Conservation (phyloP, 92 coral and sea anemone genomes). For the Zoanthus solanderi region DNA sequence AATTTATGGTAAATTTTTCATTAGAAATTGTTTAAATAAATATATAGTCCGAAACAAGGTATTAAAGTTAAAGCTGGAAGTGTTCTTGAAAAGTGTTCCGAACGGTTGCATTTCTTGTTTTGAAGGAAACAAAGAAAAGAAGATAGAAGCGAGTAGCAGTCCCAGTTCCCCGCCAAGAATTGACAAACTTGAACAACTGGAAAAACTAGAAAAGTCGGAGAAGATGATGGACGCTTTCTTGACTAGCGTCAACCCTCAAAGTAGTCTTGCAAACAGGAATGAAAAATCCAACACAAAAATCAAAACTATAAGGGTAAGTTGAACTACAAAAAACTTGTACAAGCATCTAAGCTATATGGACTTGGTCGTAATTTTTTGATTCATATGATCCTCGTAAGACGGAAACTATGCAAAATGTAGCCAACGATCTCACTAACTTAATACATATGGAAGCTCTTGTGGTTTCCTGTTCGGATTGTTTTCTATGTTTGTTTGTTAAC, state of each 20-base stretch:
- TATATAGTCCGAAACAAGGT: too few species aligned
- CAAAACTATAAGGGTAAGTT: conserved; percentile 84
- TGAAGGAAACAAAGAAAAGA: conserved; percentile 18
- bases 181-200: conserved; percentile 90
- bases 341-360: not conserved
- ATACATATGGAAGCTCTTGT: too few species aligned
- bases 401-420: too few species aligned
- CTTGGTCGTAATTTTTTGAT: too few species aligned
- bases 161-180: conserved; percentile 53
- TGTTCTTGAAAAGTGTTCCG: too few species aligned
- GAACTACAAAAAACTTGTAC: not conserved
- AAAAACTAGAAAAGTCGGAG: conserved; percentile 86
- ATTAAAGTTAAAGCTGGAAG: too few species aligned
- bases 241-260: conserved; percentile 78
- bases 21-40: too few species aligned
- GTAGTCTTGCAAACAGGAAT: conserved; percentile 83
- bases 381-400: too few species aligned
- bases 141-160: not conserved
- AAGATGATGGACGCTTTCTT: conserved; percentile 95
- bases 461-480: too few species aligned
- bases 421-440: too few species aligned
- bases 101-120: not conserved
- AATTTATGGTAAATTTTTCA: too few species aligned
- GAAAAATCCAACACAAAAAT: conserved; percentile 91
- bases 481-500: too few species aligned